These are phyloP conservation scores for Caenorhabditis afra DNA, from an alignment of 2,888 invertebrate genomes.

Conservation along the genomic window DNA sequence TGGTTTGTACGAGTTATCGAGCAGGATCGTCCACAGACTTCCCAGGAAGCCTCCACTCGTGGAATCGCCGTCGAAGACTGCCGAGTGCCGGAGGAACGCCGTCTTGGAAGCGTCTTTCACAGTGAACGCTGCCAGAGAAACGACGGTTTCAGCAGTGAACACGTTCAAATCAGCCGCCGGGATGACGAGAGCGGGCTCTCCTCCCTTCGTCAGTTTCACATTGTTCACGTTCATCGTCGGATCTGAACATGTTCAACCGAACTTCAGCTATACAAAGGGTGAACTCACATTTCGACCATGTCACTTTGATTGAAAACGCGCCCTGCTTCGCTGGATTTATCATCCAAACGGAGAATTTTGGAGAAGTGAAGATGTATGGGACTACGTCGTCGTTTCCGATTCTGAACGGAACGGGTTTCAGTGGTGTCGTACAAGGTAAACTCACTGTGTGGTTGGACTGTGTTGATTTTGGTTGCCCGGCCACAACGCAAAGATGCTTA, in stretches of 20 bases:
- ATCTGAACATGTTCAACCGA: too few species aligned
- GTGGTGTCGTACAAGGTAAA: too few species aligned
- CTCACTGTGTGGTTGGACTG: neutral
- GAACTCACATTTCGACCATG: slow-evolving; percentile 5
- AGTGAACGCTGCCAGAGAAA: slow-evolving; percentile 17
- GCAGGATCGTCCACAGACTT: slow-evolving; percentile 2
- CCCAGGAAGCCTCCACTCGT: slow-evolving; percentile 14
- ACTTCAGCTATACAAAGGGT: too few species aligned
- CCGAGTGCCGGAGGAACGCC: slow-evolving; percentile 27
- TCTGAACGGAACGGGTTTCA: neutral
- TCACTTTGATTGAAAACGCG: slow-evolving; percentile 5
- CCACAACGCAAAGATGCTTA: neutral
- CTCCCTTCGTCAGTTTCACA: too few species aligned
- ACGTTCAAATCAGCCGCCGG: too few species aligned
- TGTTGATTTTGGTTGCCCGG: neutral
- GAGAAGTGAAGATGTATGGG: slow-evolving; percentile 5
- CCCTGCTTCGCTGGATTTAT: neutral
- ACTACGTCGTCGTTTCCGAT: neutral
- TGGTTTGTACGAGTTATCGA: slow-evolving; percentile 3
- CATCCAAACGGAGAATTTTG: neutral
- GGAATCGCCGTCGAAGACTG: slow-evolving; percentile 25
- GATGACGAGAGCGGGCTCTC: too few species aligned
- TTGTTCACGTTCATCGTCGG: too few species aligned
- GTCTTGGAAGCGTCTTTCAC: slow-evolving; percentile 7
- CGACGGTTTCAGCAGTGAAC: slow-evolving; percentile 2